These are phyloP conservation scores for Bradypodion ventrale DNA, from an alignment of 2,797 vertebrate genomes.

Conservation along the genomic window DNA sequence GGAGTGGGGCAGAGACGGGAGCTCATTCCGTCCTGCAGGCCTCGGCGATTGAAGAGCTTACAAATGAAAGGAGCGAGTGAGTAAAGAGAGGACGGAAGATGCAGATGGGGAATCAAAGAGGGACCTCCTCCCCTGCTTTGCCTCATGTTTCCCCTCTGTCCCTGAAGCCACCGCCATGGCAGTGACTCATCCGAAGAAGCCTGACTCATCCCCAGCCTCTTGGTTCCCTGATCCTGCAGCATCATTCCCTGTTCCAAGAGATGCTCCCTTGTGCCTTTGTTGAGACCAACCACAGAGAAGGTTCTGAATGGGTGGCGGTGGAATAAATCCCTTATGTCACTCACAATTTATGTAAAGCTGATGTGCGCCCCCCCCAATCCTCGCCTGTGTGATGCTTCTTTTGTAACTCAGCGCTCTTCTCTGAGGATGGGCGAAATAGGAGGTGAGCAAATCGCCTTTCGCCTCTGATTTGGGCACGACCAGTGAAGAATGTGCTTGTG, in stretches of 20 bases:
- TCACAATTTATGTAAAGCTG: not conserved
- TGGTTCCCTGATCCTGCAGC: not conserved
- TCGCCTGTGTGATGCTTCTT: not conserved
- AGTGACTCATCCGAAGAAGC: too few relatives aligned
- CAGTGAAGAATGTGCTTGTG: not conserved
- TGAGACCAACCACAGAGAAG: not conserved
- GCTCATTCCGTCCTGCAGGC: too few relatives aligned
- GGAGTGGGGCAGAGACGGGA: too few relatives aligned
- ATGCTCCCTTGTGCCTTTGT: not conserved
- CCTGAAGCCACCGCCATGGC: not conserved
- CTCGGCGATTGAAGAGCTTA: too few relatives aligned
- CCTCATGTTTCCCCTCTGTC: not conserved
- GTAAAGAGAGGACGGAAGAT: too few relatives aligned
- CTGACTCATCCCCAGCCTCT: not conserved
- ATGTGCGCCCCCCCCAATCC: too few relatives aligned
- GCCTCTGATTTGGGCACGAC: not conserved
- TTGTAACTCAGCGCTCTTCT: not conserved
- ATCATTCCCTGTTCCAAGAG: not conserved
- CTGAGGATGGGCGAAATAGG: not conserved
- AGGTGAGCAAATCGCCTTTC: not conserved
- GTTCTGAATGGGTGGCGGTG: not conserved
- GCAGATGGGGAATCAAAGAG: too few relatives aligned
- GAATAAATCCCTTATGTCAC: not conserved
- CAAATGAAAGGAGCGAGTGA: too few relatives aligned
- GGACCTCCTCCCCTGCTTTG: too few relatives aligned